phyloP scores from a whole-genome alignment of 2,113 vertebrate genomes.

The Muntiacus reevesi region DNA sequence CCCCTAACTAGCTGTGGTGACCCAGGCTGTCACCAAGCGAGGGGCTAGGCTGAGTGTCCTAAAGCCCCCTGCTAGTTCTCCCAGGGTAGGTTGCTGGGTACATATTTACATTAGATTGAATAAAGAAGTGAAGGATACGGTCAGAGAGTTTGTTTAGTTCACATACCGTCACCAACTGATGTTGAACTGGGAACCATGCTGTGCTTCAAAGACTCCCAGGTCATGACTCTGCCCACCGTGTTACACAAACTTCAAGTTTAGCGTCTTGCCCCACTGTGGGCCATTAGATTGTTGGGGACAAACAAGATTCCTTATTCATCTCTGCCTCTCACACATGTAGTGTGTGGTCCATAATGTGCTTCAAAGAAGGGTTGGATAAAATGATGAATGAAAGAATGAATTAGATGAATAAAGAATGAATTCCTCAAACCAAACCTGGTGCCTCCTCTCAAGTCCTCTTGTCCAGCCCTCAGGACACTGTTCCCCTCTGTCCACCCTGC shows the following conservation, averaged over 20 bases:
- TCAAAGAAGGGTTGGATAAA: not conserved
- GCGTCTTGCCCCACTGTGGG: fast-evolving
- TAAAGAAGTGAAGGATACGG: not conserved
- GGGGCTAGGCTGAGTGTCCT: not conserved
- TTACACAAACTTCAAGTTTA: not conserved
- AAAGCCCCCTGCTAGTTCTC: not conserved
- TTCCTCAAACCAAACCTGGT: not conserved
- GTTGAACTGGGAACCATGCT: not conserved
- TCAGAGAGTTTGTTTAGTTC: not conserved
- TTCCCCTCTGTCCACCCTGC: fast-evolving
- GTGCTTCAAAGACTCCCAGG: not conserved
- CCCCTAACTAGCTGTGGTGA: not conserved
- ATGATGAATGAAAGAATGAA: not conserved
- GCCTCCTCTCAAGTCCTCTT: not conserved
- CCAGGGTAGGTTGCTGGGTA: not conserved
- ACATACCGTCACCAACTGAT: not conserved
- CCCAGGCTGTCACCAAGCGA: not conserved
- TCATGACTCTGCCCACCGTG: not conserved
- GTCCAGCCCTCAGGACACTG: not conserved
- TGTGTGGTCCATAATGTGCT: not conserved
- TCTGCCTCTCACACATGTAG: not conserved
- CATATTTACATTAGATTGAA: not conserved
- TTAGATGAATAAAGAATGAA: not conserved
- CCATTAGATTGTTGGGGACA: not conserved
- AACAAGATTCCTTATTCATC: not conserved